Evolutionary conservation across 2,888 invertebrate genomes (phyloP).

Genomic region (Drosophila aldrichi): DNA sequence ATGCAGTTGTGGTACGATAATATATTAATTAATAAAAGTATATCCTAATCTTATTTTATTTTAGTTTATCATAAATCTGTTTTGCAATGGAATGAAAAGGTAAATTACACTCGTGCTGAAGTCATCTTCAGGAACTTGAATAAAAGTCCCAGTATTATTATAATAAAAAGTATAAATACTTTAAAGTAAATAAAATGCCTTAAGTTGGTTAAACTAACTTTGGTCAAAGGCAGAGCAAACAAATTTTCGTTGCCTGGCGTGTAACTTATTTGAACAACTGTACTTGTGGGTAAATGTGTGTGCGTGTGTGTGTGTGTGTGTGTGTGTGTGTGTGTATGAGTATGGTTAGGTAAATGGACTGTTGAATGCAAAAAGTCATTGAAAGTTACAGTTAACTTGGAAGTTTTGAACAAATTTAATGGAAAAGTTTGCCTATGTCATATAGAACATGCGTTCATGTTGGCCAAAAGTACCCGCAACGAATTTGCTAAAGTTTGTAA

Average conservation of each 20-base stretch:
- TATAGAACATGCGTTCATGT: slow-evolving; percentile 48
- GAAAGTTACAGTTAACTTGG: slow-evolving; percentile 61
- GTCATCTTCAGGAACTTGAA: background rate
- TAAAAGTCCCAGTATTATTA: background rate
- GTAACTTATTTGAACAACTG: slow-evolving; percentile 46
- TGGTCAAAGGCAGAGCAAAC: slow-evolving; percentile 46
- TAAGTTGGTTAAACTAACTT: slow-evolving; percentile 33
- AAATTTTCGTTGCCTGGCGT: slow-evolving; percentile 39
- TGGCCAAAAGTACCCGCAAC: slow-evolving; percentile 24
- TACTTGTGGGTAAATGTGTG: background rate
- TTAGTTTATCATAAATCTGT: too few species aligned
- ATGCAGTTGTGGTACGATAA: too few species aligned
- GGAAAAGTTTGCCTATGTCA: slow-evolving; percentile 57
- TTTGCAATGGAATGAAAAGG: background rate
- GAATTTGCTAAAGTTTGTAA: slow-evolving; percentile 45
- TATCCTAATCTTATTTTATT: too few species aligned
- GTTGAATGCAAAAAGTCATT: slow-evolving; percentile 68
- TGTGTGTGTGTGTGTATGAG: slow-evolving; percentile 5
- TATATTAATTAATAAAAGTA: too few species aligned
- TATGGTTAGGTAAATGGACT: slow-evolving; percentile 60
- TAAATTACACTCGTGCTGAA: background rate
- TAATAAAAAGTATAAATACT: slow-evolving; percentile 13
- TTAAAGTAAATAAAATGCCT: slow-evolving; percentile 23
- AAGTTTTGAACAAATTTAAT: slow-evolving; percentile 64
- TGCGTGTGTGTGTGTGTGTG: background rate